Conservation (phyloP, 2,797 vertebrate genomes). For the Uromys caudimaculatus region DNA sequence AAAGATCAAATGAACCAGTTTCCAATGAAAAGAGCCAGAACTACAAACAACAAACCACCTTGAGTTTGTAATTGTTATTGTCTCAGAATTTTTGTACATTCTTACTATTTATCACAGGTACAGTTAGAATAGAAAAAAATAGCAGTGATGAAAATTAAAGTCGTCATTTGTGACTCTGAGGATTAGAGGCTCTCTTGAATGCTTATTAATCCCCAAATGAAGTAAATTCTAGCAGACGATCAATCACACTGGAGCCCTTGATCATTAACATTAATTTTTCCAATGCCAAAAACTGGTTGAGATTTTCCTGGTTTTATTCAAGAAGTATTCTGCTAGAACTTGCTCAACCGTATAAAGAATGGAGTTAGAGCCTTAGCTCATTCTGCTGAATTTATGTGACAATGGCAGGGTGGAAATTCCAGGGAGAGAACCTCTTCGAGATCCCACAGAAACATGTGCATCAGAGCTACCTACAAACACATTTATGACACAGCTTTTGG, state of each 20-base stretch:
- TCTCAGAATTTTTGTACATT: background rate
- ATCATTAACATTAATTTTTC: background rate
- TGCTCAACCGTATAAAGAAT: background rate
- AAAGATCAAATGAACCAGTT: background rate
- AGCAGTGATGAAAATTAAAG: background rate
- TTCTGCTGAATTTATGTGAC: background rate
- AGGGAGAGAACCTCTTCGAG: background rate
- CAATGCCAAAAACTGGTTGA: background rate
- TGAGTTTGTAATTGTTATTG: background rate
- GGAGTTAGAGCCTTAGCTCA: background rate
- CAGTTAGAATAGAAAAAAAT: background rate
- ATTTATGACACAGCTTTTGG: background rate
- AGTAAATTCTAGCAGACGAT: background rate
- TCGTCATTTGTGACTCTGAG: background rate
- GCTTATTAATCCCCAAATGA: background rate
- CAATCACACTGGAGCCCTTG: background rate
- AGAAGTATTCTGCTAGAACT: background rate
- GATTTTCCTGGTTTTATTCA: background rate
- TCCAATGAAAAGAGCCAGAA: background rate
- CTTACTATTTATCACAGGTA: background rate
- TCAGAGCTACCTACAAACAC: background rate
- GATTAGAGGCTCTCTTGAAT: background rate
- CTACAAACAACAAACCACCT: background rate
- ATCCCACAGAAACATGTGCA: fast-evolving
- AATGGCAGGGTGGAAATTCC: background rate